Conservation (phyloP, 2,888 invertebrate genomes). For the Limnephilus auricula region DNA sequence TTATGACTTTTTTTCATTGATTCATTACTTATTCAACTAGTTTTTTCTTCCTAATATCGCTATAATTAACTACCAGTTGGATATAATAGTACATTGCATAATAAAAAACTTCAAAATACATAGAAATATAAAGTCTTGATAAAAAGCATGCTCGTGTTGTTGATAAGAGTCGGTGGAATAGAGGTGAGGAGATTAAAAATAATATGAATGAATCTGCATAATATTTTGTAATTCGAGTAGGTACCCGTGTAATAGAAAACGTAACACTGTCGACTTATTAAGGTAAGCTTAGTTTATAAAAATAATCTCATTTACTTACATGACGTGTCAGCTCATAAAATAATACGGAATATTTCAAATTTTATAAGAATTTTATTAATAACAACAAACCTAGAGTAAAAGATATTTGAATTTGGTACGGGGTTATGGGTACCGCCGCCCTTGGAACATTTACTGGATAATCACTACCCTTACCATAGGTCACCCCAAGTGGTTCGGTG, state of each 20-base stretch:
- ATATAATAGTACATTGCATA: background rate
- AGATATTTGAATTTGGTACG: too few relatives aligned
- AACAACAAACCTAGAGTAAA: background rate
- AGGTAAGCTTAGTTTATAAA: conserved; percentile 11
- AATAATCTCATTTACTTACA: conserved; percentile 19
- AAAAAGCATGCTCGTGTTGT: background rate
- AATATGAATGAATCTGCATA: background rate
- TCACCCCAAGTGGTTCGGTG: too few relatives aligned
- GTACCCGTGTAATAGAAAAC: background rate
- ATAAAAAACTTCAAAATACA: background rate
- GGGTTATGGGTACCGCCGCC: too few relatives aligned
- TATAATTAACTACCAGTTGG: background rate
- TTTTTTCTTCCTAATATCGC: background rate
- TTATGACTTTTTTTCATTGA: background rate
- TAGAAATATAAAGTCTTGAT: background rate
- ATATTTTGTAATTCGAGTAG: background rate
- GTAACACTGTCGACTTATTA: background rate
- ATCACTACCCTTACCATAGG: too few relatives aligned
- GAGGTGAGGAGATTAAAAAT: background rate
- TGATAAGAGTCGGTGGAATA: background rate
- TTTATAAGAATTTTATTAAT: background rate
- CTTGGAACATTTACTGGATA: too few relatives aligned
- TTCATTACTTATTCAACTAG: background rate
- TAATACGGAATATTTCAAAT: background rate
- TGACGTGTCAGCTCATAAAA: conserved; percentile 63